Conservation (phyloP, 2,113 vertebrate genomes). For the Stigmatopora argus region DNA sequence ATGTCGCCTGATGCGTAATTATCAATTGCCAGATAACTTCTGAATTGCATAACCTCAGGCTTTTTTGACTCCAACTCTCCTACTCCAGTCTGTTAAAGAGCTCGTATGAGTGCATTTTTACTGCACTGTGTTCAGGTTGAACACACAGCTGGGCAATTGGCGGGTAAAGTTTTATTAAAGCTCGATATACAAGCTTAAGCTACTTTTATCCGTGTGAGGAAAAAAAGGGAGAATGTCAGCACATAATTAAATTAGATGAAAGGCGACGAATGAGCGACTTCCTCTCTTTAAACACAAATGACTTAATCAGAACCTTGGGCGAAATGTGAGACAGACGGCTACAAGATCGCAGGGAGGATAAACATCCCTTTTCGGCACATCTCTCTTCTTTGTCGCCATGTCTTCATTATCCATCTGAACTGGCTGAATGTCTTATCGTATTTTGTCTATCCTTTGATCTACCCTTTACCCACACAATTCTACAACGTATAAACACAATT, state of each 20-base stretch:
- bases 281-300: slow-evolving; percentile 64
- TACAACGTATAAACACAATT: slow-evolving; percentile 8
- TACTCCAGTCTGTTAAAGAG: not conserved
- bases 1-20: no score
- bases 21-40: not conserved
- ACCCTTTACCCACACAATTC: slow-evolving; percentile 5
- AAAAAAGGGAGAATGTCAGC: slow-evolving; percentile 64
- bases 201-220: slow-evolving; percentile 64
- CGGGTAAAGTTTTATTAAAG: slow-evolving; percentile 63
- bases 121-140: slow-evolving; percentile 22
- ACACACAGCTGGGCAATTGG: slow-evolving; percentile 46
- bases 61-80: not conserved
- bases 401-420: slow-evolving; percentile 28
- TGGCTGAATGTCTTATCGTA: slow-evolving; percentile 17
- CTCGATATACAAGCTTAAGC: slow-evolving; percentile 65
- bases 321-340: slow-evolving; percentile 59
- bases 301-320: slow-evolving; percentile 64
- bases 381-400: slow-evolving; percentile 27
- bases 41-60: not conserved
- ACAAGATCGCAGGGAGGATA: slow-evolving; percentile 60
- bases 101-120: slow-evolving; percentile 12
- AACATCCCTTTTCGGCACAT: slow-evolving; percentile 44
- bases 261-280: slow-evolving; percentile 63
- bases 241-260: slow-evolving; percentile 70
- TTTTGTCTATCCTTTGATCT: not conserved